Evolutionary conservation across 2,113 vertebrate genomes (phyloP).

Genomic region (Aramus guarauna): DNA sequence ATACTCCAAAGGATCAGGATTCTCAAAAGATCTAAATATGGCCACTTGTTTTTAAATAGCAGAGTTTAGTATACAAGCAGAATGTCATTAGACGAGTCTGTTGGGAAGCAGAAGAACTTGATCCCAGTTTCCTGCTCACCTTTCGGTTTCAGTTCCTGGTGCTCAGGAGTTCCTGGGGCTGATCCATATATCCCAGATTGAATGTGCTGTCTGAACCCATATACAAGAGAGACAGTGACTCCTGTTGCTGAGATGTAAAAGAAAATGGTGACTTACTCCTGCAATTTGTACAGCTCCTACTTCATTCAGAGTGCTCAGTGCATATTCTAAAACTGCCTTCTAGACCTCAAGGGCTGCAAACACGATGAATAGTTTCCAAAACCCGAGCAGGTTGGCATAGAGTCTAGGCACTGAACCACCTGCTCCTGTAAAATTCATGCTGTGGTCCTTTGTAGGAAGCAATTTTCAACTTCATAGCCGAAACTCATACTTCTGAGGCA

Average conservation of each 20-base stretch:
- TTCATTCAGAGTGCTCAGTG: neutral
- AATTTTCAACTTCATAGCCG: neutral
- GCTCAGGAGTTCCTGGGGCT: neutral
- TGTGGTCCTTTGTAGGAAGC: neutral
- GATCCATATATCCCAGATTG: neutral
- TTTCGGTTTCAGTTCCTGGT: neutral
- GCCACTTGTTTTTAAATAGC: neutral
- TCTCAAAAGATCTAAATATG: neutral
- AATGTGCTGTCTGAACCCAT: neutral
- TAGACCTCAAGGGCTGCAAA: neutral
- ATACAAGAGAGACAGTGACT: neutral
- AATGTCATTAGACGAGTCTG: neutral
- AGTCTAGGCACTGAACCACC: neutral
- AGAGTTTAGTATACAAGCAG: neutral
- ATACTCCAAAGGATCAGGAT: neutral
- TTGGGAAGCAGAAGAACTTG: neutral
- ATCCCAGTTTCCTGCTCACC: neutral
- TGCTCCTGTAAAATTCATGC: neutral
- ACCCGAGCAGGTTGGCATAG: neutral
- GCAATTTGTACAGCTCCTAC: neutral
- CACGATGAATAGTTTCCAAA: accelerated
- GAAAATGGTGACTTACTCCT: neutral
- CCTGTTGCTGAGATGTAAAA: neutral
- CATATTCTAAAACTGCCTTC: neutral
- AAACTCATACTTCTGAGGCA: neutral